A percentile compares a stretch with the other conserved stretches of the same genome.
phyloP scores from a whole-genome alignment of 2,888 invertebrate species.

The Oxytorus armatus region DNA sequence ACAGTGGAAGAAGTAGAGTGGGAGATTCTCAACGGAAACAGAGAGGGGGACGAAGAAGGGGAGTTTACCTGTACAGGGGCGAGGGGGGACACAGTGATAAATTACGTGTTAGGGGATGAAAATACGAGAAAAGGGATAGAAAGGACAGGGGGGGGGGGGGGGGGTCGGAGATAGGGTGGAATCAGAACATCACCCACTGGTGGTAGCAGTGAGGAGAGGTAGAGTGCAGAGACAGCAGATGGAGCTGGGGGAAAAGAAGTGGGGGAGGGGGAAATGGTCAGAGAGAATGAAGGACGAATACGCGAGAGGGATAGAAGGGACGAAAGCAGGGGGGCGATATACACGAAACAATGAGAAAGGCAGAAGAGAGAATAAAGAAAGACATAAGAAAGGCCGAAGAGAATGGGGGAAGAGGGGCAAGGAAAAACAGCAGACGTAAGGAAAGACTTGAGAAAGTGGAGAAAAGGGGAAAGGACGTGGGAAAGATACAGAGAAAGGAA shows the following conservation, averaged over 20 bases:
- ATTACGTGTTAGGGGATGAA: slow-evolving; percentile 40
- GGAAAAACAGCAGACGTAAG: too few species aligned
- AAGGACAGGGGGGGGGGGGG: background rate
- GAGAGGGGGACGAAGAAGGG: slow-evolving; percentile 55
- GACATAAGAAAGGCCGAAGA: too few species aligned
- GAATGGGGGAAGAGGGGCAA: too few species aligned
- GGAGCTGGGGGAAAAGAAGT: slow-evolving; percentile 1
- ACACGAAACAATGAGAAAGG: too few species aligned
- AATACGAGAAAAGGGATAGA: background rate
- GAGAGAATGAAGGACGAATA: slow-evolving; percentile 7
- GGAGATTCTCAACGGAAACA: slow-evolving; percentile 59
- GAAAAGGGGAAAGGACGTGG: slow-evolving; percentile 3
- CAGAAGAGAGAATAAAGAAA: too few species aligned
- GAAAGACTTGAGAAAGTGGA: too few species aligned
- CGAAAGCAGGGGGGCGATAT: too few species aligned
- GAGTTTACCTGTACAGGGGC: slow-evolving; percentile 49
- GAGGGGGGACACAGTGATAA: slow-evolving; percentile 44
- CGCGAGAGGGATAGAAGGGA: too few species aligned
- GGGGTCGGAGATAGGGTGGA: background rate
- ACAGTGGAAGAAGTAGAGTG: slow-evolving; percentile 47
- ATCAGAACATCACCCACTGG: too few species aligned
- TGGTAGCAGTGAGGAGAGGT: too few species aligned
- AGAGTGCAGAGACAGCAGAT: too few species aligned
- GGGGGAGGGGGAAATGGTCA: background rate
- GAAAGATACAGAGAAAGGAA: too few species aligned